Evolutionary conservation across 2,888 invertebrate genomes (phyloP).

Genomic region (Glomeris marginata): DNA sequence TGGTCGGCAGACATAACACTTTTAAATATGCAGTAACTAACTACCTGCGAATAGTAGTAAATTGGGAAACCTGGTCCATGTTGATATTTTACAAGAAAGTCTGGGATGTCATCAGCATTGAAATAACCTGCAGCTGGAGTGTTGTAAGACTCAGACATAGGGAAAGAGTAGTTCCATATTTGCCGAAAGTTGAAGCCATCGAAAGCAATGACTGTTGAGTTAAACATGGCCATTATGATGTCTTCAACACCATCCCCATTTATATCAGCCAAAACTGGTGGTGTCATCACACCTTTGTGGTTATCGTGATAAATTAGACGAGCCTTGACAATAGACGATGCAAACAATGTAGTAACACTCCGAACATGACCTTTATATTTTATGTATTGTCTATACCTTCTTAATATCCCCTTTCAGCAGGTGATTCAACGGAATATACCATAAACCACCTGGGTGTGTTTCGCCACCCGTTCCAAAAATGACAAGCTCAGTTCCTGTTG

Average conservation of each 20-base stretch:
- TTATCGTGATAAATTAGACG: constrained; percentile 41
- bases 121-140: constrained; percentile 63
- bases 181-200: constrained; percentile 48
- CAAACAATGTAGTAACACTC: too few species aligned
- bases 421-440: constrained; percentile 42
- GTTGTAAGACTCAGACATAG: constrained; percentile 51
- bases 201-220: constrained; percentile 53
- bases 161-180: constrained; percentile 57
- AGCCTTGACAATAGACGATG: constrained; percentile 28
- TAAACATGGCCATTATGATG: constrained; percentile 54
- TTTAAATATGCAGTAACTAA: constrained; percentile 14
- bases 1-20: background rate
- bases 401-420: constrained; percentile 28
- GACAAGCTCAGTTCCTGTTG: constrained; percentile 39
- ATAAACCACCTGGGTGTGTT: constrained; percentile 52
- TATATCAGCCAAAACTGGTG: constrained; percentile 49
- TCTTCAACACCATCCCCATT: constrained; percentile 54
- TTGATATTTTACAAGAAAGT: constrained; percentile 57
- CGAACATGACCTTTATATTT: background rate
- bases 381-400: constrained; percentile 22
- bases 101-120: constrained; percentile 57
- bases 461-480: constrained; percentile 60
- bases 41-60: constrained; percentile 55
- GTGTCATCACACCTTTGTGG: constrained; percentile 47
- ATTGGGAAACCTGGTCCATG: constrained; percentile 54